A percentile compares a stretch with the other conserved stretches of the same genome.
Conservation (phyloP, 2,888 invertebrate genomes). For the Drosophila pseudotakahashii region DNA sequence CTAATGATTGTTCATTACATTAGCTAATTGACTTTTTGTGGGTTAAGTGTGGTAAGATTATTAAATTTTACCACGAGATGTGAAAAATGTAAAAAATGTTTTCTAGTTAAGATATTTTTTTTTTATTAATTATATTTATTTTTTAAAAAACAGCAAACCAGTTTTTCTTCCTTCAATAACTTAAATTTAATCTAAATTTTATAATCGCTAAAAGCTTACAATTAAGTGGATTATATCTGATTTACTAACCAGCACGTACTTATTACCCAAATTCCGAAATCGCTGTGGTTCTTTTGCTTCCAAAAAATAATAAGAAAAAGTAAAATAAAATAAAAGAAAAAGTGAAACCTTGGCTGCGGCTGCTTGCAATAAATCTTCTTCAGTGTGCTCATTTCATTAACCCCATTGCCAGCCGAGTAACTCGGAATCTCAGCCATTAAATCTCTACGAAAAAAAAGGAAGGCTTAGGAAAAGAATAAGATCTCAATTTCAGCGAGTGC, state of each 20-base stretch:
- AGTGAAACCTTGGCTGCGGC: constrained; percentile 63
- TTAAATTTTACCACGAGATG: constrained; percentile 7
- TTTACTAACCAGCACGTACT: constrained; percentile 11
- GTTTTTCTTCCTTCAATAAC: not conserved
- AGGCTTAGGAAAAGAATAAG: constrained; percentile 21
- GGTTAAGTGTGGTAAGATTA: constrained; percentile 35
- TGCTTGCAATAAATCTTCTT: constrained; percentile 73
- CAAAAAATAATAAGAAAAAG: constrained; percentile 10
- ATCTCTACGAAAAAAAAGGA: constrained; percentile 40
- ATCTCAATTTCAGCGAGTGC: constrained; percentile 46
- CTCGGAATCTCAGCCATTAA: constrained; percentile 52
- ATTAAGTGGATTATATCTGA: constrained; percentile 1
- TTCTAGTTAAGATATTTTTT: not conserved
- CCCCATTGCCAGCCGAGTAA: constrained; percentile 54
- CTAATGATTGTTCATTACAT: constrained; percentile 11
- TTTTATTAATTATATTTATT: not conserved
- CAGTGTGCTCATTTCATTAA: constrained; percentile 67
- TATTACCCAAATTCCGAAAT: constrained; percentile 29
- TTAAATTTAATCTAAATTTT: not conserved
- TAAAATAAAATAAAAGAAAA: constrained; percentile 38
- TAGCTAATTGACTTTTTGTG: constrained; percentile 14
- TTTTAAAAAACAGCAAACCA: not conserved
- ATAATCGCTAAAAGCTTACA: not conserved
- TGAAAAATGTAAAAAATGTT: too few relatives aligned
- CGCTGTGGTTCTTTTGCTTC: constrained; percentile 19